Evolutionary conservation across 2,113 vertebrate species (phyloP), one percentile per base, ranked within the genome.

Genomic region (Puma concolor): DNA sequence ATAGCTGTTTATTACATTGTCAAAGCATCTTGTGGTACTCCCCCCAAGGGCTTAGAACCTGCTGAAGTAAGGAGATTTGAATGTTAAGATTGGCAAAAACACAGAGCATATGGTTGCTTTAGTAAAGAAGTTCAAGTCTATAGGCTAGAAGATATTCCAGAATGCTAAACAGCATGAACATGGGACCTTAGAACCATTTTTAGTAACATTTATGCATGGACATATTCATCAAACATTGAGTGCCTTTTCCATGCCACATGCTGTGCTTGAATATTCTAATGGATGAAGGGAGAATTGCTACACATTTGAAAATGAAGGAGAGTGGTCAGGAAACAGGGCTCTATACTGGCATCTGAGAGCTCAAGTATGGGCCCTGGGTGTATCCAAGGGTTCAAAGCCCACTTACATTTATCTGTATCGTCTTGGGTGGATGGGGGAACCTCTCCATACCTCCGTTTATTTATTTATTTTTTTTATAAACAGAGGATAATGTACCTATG

Each of bases 321-420:
- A 23, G 7, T 0, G 3, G 54, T 17, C 38, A 77, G 84, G 36
- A 38, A 31, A 38, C 2, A 1, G 5, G 19, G 27, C 5, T 92
- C 7, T 41, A 1, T 25, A 7, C 7, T 7, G 13, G 36, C 29
- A n/a, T 69, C 41, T 31, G 23, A 0, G 9, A 27, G 15, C 9
- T 27, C 23, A 12, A 33, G 9, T 85, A 23, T 36, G 66, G 15
- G 23, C 23, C 4, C 27, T 7, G 11, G 31, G 14, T 21, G 11
- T 21, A 16, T 2, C 50, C 4, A 2, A 25, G 16, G 3, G 21
- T 23, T 33, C 31, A 80, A 31, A 83, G 16, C 21, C 29, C 7
- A 2, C 4, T 90, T n/a, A 29, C 1, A 17, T 54, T 41, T 33
- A 9, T 60, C 41, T 21, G 2, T 79, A 52, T 52, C 17, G 48